Evolutionary conservation across 1,140 invertebrate species (phyloP).

Genomic region (Pectinophora gossypiella): DNA sequence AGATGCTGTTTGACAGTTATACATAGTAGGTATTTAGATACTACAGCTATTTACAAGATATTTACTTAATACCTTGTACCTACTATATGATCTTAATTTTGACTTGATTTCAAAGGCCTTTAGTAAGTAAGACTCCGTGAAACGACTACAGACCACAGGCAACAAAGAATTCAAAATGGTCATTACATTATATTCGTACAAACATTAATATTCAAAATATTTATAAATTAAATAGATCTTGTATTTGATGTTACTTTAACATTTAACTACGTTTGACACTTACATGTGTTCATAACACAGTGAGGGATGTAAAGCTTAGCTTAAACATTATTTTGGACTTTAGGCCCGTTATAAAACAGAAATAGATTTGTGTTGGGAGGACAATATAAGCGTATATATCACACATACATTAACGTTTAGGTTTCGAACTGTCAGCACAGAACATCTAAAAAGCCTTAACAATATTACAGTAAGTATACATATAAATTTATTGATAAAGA

Average conservation of each 20-base stretch:
- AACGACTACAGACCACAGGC: too few species aligned
- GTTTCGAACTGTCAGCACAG: conserved; percentile 23
- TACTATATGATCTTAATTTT: too few species aligned
- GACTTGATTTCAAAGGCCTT: too few species aligned
- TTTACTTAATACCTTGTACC: too few species aligned
- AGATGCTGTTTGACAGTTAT: too few species aligned
- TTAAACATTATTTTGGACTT: conserved; percentile 24
- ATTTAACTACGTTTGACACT: conserved; percentile 29
- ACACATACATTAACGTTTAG: conserved; percentile 33
- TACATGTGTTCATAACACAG: conserved; percentile 45
- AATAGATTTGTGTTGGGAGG: neutral
- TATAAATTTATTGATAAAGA: conserved; percentile 23
- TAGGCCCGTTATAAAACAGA: conserved; percentile 28
- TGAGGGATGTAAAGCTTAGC: conserved; percentile 34
- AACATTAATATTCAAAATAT: conserved; percentile 39
- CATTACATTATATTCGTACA: conserved; percentile 31
- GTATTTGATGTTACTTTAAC: neutral
- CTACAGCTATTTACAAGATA: too few species aligned
- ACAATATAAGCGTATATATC: conserved; percentile 41
- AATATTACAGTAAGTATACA: conserved; percentile 21
- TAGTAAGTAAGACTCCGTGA: too few species aligned
- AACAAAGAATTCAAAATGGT: too few species aligned
- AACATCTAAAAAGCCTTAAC: conserved; percentile 27
- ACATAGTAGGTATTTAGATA: too few species aligned
- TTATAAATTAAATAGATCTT: conserved; percentile 12